Percentiles rank a stretch among this genome's conserved stretches.
Conservation (phyloP, 2,888 invertebrate species). For the Amitus sp. region DNA sequence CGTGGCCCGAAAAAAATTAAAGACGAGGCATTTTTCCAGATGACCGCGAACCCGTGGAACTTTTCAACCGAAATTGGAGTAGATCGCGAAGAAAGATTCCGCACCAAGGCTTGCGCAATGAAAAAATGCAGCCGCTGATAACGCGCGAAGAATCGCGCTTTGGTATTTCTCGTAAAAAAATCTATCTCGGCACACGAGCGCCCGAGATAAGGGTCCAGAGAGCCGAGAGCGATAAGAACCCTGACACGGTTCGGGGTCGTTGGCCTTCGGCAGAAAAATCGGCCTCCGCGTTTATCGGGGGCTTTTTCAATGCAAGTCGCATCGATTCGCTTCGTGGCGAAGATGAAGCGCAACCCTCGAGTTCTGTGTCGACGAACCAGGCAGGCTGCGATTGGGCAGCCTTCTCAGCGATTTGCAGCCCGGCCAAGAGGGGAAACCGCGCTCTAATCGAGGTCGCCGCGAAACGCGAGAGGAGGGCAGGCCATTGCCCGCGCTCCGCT, state of each 20-base stretch:
- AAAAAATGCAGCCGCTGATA: no score
- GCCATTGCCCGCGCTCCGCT: constrained; percentile 22
- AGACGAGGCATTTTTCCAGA: neutral
- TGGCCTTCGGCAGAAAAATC: constrained; percentile 53
- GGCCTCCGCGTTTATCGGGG: constrained; percentile 10
- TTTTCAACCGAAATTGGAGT: neutral
- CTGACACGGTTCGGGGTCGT: constrained; percentile 63
- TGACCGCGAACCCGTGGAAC: constrained; percentile 4
- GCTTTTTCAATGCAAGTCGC: constrained; percentile 27
- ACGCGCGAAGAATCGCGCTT: no score
- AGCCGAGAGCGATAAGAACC: constrained; percentile 55
- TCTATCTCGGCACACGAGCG: constrained; percentile 7
- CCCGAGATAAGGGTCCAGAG: constrained; percentile 54
- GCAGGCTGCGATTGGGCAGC: constrained; percentile 29
- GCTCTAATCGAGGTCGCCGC: constrained; percentile 33
- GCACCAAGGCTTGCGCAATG: neutral
- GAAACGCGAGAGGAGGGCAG: constrained; percentile 25
- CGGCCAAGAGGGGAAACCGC: constrained; percentile 23
- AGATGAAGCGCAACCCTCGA: constrained; percentile 27
- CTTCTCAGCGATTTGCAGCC: constrained; percentile 26
- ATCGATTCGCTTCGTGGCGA: constrained; percentile 16
- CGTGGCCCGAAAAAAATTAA: constrained; percentile 10
- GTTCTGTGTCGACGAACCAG: constrained; percentile 38
- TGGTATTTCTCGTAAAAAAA: neutral
- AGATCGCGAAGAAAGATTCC: neutral